Base-by-base conservation (phyloP, 2,797 vertebrate species). In the Coracias cyanogaster region DNA sequence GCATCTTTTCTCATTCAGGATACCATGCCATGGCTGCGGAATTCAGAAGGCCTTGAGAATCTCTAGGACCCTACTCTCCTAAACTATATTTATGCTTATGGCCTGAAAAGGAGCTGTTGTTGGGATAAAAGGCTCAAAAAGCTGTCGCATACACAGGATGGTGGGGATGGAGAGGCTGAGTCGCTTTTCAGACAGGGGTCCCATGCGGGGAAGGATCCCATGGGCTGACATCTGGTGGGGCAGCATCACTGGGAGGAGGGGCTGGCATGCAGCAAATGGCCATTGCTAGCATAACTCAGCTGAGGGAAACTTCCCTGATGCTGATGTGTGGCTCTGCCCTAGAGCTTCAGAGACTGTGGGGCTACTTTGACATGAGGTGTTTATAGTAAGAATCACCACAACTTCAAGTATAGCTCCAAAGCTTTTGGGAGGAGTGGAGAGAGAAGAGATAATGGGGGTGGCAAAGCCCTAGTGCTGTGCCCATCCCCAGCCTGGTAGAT, bases 141-240 rank as follows among this genome's bases (percentile, higher is more conserved):
- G 13, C 9, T 15, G 7, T 20, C 26, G 46, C 3, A 19, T n/a
- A 19, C 18, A 26, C 13, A 76, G 22, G 21, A 48, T 51, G 18
- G 22, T 81, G 37, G 57, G 62, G 81, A 62, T 31, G 43, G 35
- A 41, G 19, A 86, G 14, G 3, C 16, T 82, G 46, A 93, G 9
- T 2, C 33, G 9, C 11, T 73, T 85, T 93, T 60, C n/a, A 69
- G 11, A 10, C 7, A 15, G 10, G 3, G 1, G 3, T 20, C 15
- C 33, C 0, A 0, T 1, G 5, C 5, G 20, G 18, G 6, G 17
- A 91, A 69, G 46, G 22, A 61, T 67, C 22, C 37, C 1, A 0
- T 31, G 41, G 20, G 7, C 26, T 80, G 43, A 20, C 14, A 77
- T 55, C 29, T 55, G 17, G 3, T 51, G 10, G 6, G 31, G n/a